phyloP scores from a whole-genome alignment of 2,113 vertebrate genomes.

The Takifugu flavidus region DNA sequence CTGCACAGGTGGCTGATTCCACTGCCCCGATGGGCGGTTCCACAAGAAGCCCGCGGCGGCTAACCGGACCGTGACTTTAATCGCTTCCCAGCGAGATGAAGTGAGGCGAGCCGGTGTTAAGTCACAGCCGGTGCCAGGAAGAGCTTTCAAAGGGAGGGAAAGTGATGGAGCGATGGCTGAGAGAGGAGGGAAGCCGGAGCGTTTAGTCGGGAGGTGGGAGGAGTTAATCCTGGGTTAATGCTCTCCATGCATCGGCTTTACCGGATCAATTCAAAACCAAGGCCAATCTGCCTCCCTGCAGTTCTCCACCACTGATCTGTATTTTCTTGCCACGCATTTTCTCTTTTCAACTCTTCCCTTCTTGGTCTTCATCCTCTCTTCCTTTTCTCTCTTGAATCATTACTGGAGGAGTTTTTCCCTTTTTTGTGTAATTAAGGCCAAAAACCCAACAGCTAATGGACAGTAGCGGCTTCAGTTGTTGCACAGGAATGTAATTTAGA shows the following conservation, averaged over 20 bases:
- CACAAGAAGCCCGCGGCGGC: conserved; percentile 40
- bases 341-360: conserved; percentile 17
- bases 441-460: conserved; percentile 57
- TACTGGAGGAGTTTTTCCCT: conserved; percentile 32
- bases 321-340: conserved; percentile 23
- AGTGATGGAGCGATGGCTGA: conserved; percentile 20
- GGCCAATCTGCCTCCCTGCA: conserved; percentile 5
- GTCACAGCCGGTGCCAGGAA: conserved; percentile 21
- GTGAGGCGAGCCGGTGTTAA: conserved; percentile 38
- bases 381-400: conserved; percentile 44
- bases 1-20: conserved; percentile 54
- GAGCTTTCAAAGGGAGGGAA: conserved; percentile 29
- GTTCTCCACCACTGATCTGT: conserved; percentile 13
- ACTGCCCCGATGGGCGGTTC: conserved; percentile 47
- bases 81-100: conserved; percentile 61
- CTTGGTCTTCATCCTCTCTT: conserved; percentile 1
- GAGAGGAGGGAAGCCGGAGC: conserved; percentile 3
- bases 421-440: too few species aligned
- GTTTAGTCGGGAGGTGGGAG: conserved; percentile 36
- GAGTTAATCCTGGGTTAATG: conserved; percentile 25
- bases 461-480: conserved; percentile 44
- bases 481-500: too few species aligned
- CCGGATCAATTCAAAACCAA: conserved; percentile 44
- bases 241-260: conserved; percentile 35
- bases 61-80: conserved; percentile 69